Conservation (phyloP, 2,797 vertebrate genomes). For the Taeniopygia guttata region DNA sequence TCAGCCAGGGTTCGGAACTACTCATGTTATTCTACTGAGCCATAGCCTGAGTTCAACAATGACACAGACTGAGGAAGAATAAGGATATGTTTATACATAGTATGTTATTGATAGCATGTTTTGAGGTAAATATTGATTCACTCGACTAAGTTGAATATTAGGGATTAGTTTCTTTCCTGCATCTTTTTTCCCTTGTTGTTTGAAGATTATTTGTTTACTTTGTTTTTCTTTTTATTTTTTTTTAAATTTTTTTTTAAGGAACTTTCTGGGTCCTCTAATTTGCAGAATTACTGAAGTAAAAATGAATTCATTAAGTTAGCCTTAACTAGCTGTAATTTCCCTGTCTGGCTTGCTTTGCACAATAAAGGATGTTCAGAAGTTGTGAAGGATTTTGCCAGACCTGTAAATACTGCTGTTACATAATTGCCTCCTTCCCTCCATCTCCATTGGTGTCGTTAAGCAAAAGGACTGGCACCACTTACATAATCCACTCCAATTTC, state of each 20-base stretch:
- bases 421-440: not conserved
- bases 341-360: not conserved
- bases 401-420: constrained; percentile 25
- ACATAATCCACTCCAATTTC: not conserved
- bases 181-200: not conserved
- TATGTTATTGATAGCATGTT: not conserved
- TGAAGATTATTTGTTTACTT: not conserved
- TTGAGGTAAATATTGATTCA: constrained; percentile 45
- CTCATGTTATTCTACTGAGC: not conserved
- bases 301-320: not conserved
- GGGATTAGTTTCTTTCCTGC: not conserved
- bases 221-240: not conserved
- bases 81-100: constrained; percentile 4
- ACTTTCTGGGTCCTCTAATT: not conserved
- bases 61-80: not conserved
- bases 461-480: not conserved
- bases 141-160: constrained; percentile 12
- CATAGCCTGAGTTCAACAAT: not conserved
- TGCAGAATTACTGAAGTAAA: constrained; percentile 13
- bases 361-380: not conserved
- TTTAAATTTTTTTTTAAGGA: not conserved
- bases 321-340: constrained; percentile 12
- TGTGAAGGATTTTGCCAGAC: constrained; percentile 7
- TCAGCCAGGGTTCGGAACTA: not conserved
- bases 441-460: not conserved